Base-by-base conservation (phyloP, 2,797 vertebrate species). In the Diceros bicornis region DNA sequence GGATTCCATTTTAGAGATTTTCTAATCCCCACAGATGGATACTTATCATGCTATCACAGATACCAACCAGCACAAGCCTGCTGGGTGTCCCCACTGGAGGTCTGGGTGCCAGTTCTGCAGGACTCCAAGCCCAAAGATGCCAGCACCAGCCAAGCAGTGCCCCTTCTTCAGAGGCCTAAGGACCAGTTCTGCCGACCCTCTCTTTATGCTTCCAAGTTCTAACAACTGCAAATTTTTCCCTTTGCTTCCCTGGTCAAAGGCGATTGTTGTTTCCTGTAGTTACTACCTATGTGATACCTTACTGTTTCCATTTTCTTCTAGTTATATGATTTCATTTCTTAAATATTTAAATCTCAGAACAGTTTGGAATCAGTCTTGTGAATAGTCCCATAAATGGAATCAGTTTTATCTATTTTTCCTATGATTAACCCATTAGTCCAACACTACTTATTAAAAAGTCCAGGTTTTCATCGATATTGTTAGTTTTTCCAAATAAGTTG, bases 401-500 rank as follows among this genome's bases (percentile, higher is more conserved):
- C 32, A 75, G 2, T 84, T 94, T 89, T 75, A 68, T 84, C 25
- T 93, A 3, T 77, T 69, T 71, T 71, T 90, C 47, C 47, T 89
- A 17, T 79, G 6, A 6, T 81, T 91, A 91, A 96, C 34, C 52
- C 87, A 64, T 50, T 82, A 93, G 17, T 16, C 29, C 72, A 94
- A 92, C 16, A 72, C 1, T 71, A 66, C 25, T 95, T 77, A 93
- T 59, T 85, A 75, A 78, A 91, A 93, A 89, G 18, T 84, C 13
- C 27, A 44, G 6, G 50, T 81, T 87, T 96, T 81, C 44, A 4
- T 92, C 47, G 6, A 81, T 91, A 62, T 79, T 95, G 64, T 32
- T 82, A 77, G 44, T 89, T 96, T 74, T 94, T 87, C 23, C 41
- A 87, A 71, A 92, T 83, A 32, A 61, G 71, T 61, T 91, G 9